A percentile compares a stretch with the other conserved stretches of the same genome.
Evolutionary conservation across 2,888 invertebrate genomes (phyloP).

Genomic region (Acanthoscelides obtectus): DNA sequence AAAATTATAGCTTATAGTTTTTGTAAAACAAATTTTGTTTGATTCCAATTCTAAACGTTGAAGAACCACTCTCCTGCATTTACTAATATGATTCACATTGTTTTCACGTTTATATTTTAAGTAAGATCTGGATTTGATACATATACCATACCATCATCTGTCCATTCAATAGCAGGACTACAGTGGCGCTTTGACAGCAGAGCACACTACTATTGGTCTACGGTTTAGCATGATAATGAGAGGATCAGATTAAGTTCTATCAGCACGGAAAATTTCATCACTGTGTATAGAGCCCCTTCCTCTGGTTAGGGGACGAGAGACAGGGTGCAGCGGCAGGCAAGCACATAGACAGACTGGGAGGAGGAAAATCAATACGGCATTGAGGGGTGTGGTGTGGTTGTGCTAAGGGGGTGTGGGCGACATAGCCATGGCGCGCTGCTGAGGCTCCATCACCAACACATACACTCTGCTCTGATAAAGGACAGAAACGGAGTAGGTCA

Average conservation of each 20-base stretch:
- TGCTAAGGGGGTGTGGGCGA: not conserved
- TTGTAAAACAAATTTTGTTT: too few species aligned
- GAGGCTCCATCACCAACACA: not conserved
- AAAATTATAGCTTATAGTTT: too few species aligned
- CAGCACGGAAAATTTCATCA: not conserved
- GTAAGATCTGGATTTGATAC: too few species aligned
- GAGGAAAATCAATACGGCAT: not conserved
- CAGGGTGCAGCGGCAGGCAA: not conserved
- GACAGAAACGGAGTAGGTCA: not conserved
- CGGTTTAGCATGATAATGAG: not conserved
- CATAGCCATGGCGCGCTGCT: not conserved
- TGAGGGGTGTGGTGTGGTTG: not conserved
- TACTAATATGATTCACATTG: too few species aligned
- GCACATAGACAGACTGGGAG: not conserved
- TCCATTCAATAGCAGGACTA: too few species aligned
- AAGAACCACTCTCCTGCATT: too few species aligned
- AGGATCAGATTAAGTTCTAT: not conserved
- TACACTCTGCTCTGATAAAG: not conserved
- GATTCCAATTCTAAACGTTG: too few species aligned
- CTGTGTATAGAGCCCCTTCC: not conserved
- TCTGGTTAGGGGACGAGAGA: not conserved
- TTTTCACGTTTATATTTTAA: too few species aligned
- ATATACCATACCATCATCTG: too few species aligned
- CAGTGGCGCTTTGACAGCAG: too few species aligned
- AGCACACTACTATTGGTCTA: not conserved